phyloP scores from a whole-genome alignment of 2,113 vertebrate genomes.

The Hucho hucho region DNA sequence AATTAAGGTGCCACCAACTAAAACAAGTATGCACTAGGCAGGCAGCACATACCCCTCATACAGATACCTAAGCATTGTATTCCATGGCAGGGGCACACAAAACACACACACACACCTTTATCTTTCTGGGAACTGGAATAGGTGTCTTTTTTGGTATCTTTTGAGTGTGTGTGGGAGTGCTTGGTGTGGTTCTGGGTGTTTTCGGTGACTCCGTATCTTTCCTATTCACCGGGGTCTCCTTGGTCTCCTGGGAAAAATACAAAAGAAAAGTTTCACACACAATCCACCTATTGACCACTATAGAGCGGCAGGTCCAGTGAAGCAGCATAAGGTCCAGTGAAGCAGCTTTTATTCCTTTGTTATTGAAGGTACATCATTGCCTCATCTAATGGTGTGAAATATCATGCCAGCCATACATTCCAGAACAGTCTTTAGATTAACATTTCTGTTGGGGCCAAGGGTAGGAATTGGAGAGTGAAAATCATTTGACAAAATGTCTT shows the following conservation, averaged over 20 bases:
- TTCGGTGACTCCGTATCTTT: slow-evolving; percentile 2
- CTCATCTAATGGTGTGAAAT: background rate
- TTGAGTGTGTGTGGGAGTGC: slow-evolving; percentile 18
- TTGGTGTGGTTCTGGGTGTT: slow-evolving; percentile 13
- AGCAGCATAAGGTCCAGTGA: background rate
- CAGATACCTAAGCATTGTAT: slow-evolving; percentile 8
- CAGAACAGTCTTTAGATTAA: too few species aligned
- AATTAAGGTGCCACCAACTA: too few species aligned
- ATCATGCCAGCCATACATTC: background rate
- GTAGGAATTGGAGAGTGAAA: too few species aligned
- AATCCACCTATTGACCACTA: background rate
- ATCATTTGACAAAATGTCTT: too few species aligned
- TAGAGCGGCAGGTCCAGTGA: background rate
- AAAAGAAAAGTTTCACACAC: background rate
- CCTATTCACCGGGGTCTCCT: slow-evolving; percentile 47
- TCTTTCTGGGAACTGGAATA: slow-evolving; percentile 52
- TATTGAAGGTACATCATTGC: background rate
- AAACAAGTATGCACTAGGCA: background rate
- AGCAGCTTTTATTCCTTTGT: background rate
- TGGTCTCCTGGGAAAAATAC: slow-evolving; percentile 4
- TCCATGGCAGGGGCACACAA: slow-evolving; percentile 13
- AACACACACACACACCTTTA: slow-evolving; percentile 47
- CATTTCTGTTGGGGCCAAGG: too few species aligned
- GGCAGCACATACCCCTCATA: slow-evolving; percentile 15
- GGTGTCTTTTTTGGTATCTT: too few species aligned